phyloP scores from a whole-genome alignment of 2,113 vertebrate species.

The Acrocephalus arundinaceus region DNA sequence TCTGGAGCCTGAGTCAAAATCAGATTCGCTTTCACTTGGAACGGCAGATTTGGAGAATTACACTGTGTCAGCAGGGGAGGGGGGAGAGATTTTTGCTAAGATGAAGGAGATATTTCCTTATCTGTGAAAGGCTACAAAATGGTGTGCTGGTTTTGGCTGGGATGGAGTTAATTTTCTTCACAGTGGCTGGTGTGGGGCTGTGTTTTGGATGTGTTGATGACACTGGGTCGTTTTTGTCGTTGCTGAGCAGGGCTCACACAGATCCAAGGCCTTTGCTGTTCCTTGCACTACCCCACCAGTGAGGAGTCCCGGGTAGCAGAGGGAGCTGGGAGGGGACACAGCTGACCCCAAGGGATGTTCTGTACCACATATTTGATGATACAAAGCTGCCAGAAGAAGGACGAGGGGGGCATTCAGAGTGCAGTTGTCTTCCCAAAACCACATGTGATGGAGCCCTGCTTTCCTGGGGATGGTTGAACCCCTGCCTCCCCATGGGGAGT shows the following conservation, averaged over 20 bases:
- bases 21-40: slow-evolving; percentile 11
- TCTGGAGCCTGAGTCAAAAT: slow-evolving; percentile 40
- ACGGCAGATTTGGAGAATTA: slow-evolving; percentile 33
- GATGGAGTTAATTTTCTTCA: not conserved
- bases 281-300: not conserved
- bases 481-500: not conserved
- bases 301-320: not conserved
- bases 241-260: not conserved
- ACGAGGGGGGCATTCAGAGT: not conserved
- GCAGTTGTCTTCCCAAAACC: not conserved
- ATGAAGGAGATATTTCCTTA: not conserved
- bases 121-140: not conserved
- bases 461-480: not conserved
- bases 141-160: not conserved
- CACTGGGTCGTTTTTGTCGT: not conserved
- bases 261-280: not conserved
- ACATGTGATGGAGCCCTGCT: not conserved
- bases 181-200: not conserved
- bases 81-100: slow-evolving; percentile 13
- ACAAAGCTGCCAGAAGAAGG: not conserved
- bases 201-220: not conserved
- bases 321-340: not conserved
- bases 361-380: not conserved
- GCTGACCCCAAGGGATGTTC: not conserved
- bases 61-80: not conserved